A percentile compares a stretch with the other conserved stretches of the same genome.
phyloP scores from a whole-genome alignment of 2,888 invertebrate species.

The Aleiodes leptofemur region DNA sequence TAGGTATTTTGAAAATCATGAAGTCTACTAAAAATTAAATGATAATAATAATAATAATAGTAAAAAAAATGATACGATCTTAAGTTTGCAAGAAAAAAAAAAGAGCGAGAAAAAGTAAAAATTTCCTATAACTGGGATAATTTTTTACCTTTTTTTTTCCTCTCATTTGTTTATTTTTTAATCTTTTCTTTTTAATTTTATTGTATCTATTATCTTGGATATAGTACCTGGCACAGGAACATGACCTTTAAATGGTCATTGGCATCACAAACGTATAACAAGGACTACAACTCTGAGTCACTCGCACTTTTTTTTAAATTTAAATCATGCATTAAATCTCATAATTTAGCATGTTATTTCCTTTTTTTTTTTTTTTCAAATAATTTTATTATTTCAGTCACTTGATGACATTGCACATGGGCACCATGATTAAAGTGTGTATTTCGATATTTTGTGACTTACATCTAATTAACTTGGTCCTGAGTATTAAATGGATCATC shows the following conservation, averaged over 20 bases:
- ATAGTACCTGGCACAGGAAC: constrained; percentile 75
- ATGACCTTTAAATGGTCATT: constrained; percentile 74
- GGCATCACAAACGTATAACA: constrained; percentile 75
- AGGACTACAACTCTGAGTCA: constrained; percentile 72
- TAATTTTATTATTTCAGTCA: constrained; percentile 53
- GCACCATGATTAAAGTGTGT: constrained; percentile 55
- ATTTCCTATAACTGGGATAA: constrained; percentile 62
- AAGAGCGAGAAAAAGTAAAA: constrained; percentile 12
- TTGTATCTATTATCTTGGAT: constrained; percentile 53
- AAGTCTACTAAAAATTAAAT: constrained; percentile 56
- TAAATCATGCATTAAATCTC: constrained; percentile 44
- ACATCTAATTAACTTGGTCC: constrained; percentile 74
- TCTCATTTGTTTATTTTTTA: constrained; percentile 20
- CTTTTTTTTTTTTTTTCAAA: constrained; percentile 9
- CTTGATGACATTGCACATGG: constrained; percentile 55
- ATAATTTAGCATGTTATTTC: constrained; percentile 14
- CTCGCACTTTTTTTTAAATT: constrained; percentile 60
- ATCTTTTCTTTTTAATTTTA: background rate
- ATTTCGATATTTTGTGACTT: constrained; percentile 61
- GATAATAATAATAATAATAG: constrained; percentile 16
- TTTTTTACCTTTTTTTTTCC: constrained; percentile 46
- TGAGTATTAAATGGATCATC: constrained; percentile 70
- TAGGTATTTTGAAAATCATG: constrained; percentile 68
- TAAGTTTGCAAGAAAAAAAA: constrained; percentile 53
- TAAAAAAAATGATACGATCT: constrained; percentile 47